These are phyloP conservation scores for Sarcophaga rosellei DNA, from an alignment of 2,888 invertebrate genomes.

Conservation along the genomic window DNA sequence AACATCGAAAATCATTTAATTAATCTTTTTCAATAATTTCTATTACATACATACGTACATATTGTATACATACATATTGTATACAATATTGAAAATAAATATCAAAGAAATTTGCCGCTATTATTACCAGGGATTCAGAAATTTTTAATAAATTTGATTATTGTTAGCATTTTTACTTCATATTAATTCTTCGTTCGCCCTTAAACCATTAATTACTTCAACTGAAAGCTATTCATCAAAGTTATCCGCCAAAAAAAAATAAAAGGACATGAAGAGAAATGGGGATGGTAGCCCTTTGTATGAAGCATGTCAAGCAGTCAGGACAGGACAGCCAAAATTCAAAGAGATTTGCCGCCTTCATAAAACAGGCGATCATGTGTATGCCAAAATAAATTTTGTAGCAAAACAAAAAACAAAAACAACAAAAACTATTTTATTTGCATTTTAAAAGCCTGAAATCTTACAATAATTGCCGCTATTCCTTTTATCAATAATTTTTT, in stretches of 20 bases:
- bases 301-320: constrained; percentile 18
- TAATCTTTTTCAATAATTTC: neutral
- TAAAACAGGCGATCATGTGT: constrained; percentile 42
- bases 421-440: constrained; percentile 41
- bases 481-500: neutral
- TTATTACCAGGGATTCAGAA: constrained; percentile 51
- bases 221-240: constrained; percentile 35
- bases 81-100: neutral
- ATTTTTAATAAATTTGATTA: neutral
- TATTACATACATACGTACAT: neutral
- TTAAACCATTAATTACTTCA: neutral
- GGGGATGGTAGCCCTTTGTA: constrained; percentile 30
- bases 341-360: constrained; percentile 64
- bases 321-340: constrained; percentile 31
- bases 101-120: constrained; percentile 53
- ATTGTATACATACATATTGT: neutral
- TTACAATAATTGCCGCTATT: neutral
- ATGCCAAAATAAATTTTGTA: neutral
- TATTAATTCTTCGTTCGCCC: constrained; percentile 4
- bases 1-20: neutral
- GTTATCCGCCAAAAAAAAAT: neutral
- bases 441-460: constrained; percentile 9
- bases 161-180: constrained; percentile 5
- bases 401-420: neutral
- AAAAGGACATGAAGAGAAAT: neutral